phyloP scores from a whole-genome alignment of 2,888 invertebrate genomes.

The Microchrysa polita region DNA sequence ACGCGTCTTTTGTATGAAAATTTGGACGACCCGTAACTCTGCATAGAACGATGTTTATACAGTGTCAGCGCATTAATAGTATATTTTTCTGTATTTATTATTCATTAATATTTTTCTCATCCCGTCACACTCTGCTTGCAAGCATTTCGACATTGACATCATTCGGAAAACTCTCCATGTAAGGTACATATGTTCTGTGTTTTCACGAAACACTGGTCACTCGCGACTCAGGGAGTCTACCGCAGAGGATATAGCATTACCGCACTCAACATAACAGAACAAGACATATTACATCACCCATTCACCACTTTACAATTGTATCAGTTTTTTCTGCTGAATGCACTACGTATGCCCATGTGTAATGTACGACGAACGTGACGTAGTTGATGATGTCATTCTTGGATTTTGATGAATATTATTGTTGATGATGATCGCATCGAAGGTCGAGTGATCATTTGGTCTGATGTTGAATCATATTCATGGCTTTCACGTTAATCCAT shows the following conservation, averaged over 20 bases:
- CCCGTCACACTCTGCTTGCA: constrained; percentile 37
- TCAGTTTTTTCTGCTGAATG: neutral
- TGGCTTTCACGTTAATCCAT: neutral
- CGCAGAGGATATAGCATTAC: too few relatives aligned
- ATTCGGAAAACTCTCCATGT: neutral
- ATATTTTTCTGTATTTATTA: too few relatives aligned
- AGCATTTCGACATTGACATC: constrained; percentile 43
- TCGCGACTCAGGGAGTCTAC: too few relatives aligned
- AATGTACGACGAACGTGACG: too few relatives aligned
- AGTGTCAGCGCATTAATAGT: too few relatives aligned
- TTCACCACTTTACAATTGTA: constrained; percentile 4
- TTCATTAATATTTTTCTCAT: neutral
- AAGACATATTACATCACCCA: neutral
- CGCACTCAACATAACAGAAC: too few relatives aligned
- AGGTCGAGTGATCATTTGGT: constrained; percentile 20
- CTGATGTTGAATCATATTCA: neutral
- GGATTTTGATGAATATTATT: neutral
- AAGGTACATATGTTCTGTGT: too few relatives aligned
- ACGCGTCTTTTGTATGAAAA: too few relatives aligned
- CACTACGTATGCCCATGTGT: too few relatives aligned
- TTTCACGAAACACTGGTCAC: too few relatives aligned
- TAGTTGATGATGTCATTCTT: constrained; percentile 28
- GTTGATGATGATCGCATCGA: constrained; percentile 35
- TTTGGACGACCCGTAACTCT: too few relatives aligned
- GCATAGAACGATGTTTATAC: too few relatives aligned